Evolutionary conservation across 2,797 vertebrate species (phyloP), one percentile per base, ranked within the genome.

Genomic region (Protosalanx chinensis): DNA sequence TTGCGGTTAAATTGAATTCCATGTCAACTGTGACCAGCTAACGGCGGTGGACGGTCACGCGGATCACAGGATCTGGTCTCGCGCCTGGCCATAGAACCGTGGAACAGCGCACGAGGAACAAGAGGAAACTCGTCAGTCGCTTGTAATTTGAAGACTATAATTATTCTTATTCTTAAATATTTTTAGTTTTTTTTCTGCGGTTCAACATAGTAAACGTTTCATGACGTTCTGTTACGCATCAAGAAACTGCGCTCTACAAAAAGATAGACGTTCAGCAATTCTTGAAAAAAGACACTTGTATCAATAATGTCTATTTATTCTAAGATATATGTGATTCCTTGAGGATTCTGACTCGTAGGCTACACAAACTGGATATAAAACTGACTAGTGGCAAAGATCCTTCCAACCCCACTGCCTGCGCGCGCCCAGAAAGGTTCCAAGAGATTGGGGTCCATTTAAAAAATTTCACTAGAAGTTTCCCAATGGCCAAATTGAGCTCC

Each of bases 1-100:
- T 71, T 84, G 81, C 79, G 82, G 79, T 91, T 90, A 85, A 88
- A 89, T 88, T 76, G 69, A 84, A 87, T 62, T 59, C 30, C 71
- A 27, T 57, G 56, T 68, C 46, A 5, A 33, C 41, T 46, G 41
- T 46, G 41, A 46, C 41, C 51, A 56, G 51, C 51, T 16, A 16
- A 56, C 18, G 51, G 6, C 15, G 16, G 51, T 56, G 16, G 51
- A 56, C 51, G 51, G n/a, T 56, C 51, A 56, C 51, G 10, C 12
- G 18, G 51, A 5, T 56, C 51, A 18, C 18, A n/a, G 51, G 15
- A n/a, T 56, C 7, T 56, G 51, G 16, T n/a, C 16, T 56, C n/a
- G 41, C 5, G 4, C 18, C 15, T 56, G 18, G 18, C 18, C 15
- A 56, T 16, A 6, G 51, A 56, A n/a, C 15, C 49, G 12, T 1